Percentiles rank a stretch among this genome's conserved stretches.
Evolutionary conservation across 2,797 vertebrate species (phyloP).

Genomic region (Myiotriccus ornatus): DNA sequence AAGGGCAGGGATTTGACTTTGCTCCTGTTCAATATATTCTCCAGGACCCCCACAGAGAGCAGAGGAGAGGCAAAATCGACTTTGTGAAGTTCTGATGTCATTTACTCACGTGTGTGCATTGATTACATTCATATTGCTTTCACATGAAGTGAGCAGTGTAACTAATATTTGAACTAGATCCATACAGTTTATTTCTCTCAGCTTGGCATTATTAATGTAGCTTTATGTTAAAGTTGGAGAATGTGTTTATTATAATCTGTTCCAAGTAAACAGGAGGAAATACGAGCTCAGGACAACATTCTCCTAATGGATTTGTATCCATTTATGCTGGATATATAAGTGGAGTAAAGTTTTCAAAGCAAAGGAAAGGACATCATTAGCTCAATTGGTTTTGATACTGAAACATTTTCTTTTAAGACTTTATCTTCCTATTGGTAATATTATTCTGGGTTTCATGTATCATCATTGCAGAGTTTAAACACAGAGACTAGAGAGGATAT

Average conservation of each 20-base stretch:
- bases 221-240: neutral
- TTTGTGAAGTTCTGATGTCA: slow-evolving; percentile 42
- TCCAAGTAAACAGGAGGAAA: neutral
- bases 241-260: neutral
- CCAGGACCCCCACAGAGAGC: neutral
- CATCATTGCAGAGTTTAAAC: neutral
- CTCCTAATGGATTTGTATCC: neutral
- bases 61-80: neutral
- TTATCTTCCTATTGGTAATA: neutral
- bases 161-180: slow-evolving; percentile 5
- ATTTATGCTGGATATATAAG: neutral
- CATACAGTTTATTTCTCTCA: neutral
- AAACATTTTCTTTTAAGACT: neutral
- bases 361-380: neutral
- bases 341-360: neutral
- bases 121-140: slow-evolving; percentile 47
- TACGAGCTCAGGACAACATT: neutral
- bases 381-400: neutral
- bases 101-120: slow-evolving; percentile 11
- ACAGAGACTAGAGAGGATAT: neutral
- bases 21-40: neutral
- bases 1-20: slow-evolving; percentile 29
- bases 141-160: neutral
- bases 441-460: neutral
- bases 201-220: neutral